Conservation (phyloP, 2,113 vertebrate genomes). For the human region GRCh38 chr1:36558001-36558500, state of each 20-base stretch:
- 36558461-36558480: background rate
- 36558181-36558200: background rate
- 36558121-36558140: accelerated
- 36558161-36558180: background rate
- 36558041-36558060: background rate
- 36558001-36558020: no score
- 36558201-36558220: background rate
- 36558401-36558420: background rate
- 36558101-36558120: background rate
- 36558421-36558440: background rate
- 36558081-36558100: background rate
- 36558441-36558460: background rate
- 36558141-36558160: accelerated
- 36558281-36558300: background rate
- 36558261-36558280: background rate
- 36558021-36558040: no score
- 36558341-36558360: background rate
- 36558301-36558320: background rate
- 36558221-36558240: background rate
- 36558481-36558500: background rate
- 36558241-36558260: background rate
- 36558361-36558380: background rate
- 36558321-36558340: background rate
- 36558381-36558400: background rate
- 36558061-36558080: background rate